A percentile compares a stretch with the other conserved stretches of the same genome.
Conservation (phyloP, 2,888 invertebrate genomes). For the Monoplex corrugatus region DNA sequence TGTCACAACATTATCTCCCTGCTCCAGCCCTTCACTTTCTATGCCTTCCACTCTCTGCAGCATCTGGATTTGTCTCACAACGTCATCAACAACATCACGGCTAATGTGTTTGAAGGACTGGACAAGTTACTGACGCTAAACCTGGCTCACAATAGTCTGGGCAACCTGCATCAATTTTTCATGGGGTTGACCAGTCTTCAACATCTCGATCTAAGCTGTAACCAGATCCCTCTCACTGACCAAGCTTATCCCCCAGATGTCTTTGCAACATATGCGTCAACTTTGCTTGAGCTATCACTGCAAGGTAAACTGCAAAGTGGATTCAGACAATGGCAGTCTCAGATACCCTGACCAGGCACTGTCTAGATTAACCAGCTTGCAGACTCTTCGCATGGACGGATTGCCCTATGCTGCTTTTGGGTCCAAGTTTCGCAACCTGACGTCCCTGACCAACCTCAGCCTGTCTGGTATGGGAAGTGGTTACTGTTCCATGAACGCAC, state of each 20-base stretch:
- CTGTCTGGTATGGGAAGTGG: constrained; percentile 31
- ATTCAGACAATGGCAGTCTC: neutral
- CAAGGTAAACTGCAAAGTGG: constrained; percentile 29
- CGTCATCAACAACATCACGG: constrained; percentile 1
- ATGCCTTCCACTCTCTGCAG: neutral
- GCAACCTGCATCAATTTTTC: neutral
- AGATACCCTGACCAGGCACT: constrained; percentile 52
- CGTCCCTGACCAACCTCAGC: constrained; percentile 12
- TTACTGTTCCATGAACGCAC: constrained; percentile 25
- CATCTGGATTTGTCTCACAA: constrained; percentile 46
- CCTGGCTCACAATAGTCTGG: constrained; percentile 33
- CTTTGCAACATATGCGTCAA: neutral
- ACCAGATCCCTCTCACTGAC: constrained; percentile 27
- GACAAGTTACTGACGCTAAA: neutral
- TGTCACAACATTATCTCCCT: constrained; percentile 30
- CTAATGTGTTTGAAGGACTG: constrained; percentile 40
- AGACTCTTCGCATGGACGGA: constrained; percentile 47
- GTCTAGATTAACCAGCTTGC: constrained; percentile 32
- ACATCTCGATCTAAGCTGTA: constrained; percentile 31
- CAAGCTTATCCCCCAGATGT: neutral
- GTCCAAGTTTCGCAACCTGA: constrained; percentile 45
- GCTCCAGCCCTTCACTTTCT: constrained; percentile 30
- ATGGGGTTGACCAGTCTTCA: constrained; percentile 35
- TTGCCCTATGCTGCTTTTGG: constrained; percentile 41
- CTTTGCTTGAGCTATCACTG: constrained; percentile 16